phyloP scores from a whole-genome alignment of 1,140 invertebrate species.

The Mizuhopecten yessoensis region DNA sequence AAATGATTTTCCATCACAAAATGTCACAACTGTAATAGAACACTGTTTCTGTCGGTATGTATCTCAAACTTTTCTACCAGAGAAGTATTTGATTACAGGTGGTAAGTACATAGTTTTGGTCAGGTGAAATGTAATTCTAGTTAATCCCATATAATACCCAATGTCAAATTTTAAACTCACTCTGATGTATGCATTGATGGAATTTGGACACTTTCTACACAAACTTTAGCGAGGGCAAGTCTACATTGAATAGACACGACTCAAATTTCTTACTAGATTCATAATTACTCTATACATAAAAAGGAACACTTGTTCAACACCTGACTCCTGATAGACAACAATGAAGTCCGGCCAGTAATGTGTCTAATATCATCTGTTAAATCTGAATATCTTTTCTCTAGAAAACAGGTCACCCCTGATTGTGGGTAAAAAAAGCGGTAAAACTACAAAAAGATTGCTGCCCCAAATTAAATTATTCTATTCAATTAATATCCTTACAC shows the following conservation, averaged over 20 bases:
- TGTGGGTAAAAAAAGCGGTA: neutral
- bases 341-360: neutral
- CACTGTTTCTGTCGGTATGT: neutral
- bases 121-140: conserved; percentile 17
- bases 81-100: conserved; percentile 16
- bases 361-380: conserved; percentile 14
- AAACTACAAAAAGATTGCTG: conserved; percentile 5
- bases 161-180: neutral
- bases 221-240: neutral
- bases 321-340: conserved; percentile 5
- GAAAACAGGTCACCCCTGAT: neutral
- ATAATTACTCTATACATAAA: conserved; percentile 4
- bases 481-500: neutral
- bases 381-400: neutral
- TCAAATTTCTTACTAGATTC: neutral
- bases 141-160: conserved; percentile 8
- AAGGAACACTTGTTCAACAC: neutral
- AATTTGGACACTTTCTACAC: neutral
- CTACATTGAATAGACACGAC: neutral
- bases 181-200: neutral
- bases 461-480: neutral
- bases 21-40: neutral
- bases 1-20: conserved; percentile 28
- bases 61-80: neutral
- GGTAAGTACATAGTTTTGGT: neutral